A percentile compares a stretch with the other conserved stretches of the same genome.
These are phyloP conservation scores for Nesospiza acunhae DNA, from an alignment of 2,113 vertebrate genomes.

Conservation along the genomic window DNA sequence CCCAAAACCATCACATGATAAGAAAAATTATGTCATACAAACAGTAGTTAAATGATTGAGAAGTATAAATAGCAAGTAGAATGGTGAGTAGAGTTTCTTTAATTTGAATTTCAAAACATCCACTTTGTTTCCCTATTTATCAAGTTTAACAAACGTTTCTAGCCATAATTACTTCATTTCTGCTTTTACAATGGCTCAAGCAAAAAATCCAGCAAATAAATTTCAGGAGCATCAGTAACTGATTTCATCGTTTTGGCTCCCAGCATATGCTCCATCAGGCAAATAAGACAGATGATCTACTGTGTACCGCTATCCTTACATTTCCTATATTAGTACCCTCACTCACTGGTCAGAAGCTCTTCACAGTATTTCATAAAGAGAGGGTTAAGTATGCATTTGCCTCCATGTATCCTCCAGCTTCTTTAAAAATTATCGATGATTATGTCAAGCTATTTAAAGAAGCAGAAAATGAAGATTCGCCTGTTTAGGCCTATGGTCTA, in stretches of 20 bases:
- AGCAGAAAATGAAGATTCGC: background rate
- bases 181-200: background rate
- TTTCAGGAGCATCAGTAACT: background rate
- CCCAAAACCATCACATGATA: background rate
- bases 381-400: background rate
- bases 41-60: background rate
- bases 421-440: background rate
- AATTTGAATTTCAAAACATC: background rate
- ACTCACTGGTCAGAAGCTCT: background rate
- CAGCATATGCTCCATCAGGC: background rate
- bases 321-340: background rate
- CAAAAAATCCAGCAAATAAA: background rate
- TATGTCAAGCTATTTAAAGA: background rate
- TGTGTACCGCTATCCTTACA: background rate
- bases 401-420: background rate
- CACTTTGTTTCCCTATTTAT: background rate
- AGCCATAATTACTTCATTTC: background rate
- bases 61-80: background rate
- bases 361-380: background rate
- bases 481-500: fast-evolving
- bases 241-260: background rate
- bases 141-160: background rate
- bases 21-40: background rate
- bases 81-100: background rate
- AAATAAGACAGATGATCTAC: background rate